A percentile compares a stretch with the other conserved stretches of the same genome.
These are phyloP conservation scores for Apotomis capreana DNA, from an alignment of 2,888 invertebrate genomes.

Conservation along the genomic window DNA sequence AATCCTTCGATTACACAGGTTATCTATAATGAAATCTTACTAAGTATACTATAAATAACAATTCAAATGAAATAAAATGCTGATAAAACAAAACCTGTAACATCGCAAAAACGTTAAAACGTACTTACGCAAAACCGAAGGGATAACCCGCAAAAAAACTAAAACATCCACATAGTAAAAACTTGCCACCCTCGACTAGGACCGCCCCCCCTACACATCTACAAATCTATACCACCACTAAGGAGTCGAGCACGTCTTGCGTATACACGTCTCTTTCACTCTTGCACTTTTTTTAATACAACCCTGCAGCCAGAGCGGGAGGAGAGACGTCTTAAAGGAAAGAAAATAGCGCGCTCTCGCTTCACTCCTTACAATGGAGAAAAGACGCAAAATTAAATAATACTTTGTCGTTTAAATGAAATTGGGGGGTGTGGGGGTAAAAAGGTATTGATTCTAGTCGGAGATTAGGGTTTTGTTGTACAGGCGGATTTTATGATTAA, in stretches of 20 bases:
- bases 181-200: slow-evolving; percentile 65
- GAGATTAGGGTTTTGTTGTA: slow-evolving; percentile 67
- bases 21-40: background rate
- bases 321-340: slow-evolving; percentile 69
- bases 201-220: slow-evolving; percentile 67
- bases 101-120: slow-evolving; percentile 11
- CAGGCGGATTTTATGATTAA: slow-evolving; percentile 35
- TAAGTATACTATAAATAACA: background rate
- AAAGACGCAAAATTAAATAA: slow-evolving; percentile 83
- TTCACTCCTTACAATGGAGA: slow-evolving; percentile 79
- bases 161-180: slow-evolving; percentile 72
- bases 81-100: background rate
- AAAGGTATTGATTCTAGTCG: slow-evolving; percentile 81
- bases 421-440: slow-evolving; percentile 74
- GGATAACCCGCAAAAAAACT: slow-evolving; percentile 52
- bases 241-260: slow-evolving; percentile 76
- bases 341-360: slow-evolving; percentile 62
- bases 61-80: slow-evolving; percentile 1
- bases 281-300: slow-evolving; percentile 54
- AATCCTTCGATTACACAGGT: too few species aligned
- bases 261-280: slow-evolving; percentile 66
- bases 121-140: slow-evolving; percentile 5
- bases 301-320: slow-evolving; percentile 55
- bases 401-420: slow-evolving; percentile 83
- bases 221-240: slow-evolving; percentile 82